These are phyloP conservation scores for Dynastes grantii DNA, from an alignment of 2,888 invertebrate genomes.

Conservation along the genomic window DNA sequence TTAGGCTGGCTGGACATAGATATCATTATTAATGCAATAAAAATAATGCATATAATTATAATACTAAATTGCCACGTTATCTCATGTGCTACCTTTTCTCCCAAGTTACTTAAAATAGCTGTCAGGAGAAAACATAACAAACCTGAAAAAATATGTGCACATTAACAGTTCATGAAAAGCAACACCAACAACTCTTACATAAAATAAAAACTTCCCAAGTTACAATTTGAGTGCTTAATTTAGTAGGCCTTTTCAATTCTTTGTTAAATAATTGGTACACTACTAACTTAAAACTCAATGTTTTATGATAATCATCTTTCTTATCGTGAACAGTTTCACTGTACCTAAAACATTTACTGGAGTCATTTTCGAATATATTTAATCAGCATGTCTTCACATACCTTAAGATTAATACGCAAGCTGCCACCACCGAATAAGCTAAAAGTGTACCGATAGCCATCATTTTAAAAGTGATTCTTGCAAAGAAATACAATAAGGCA, in stretches of 20 bases:
- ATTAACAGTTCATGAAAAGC: neutral
- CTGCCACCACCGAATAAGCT: conserved; percentile 92
- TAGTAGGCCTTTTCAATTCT: conserved; percentile 68
- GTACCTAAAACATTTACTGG: conserved; percentile 64
- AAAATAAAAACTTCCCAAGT: conserved; percentile 71
- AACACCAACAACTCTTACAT: conserved; percentile 66
- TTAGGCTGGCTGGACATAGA: conserved; percentile 77
- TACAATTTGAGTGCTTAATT: conserved; percentile 71
- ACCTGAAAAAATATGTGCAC: conserved; percentile 59
- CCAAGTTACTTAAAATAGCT: conserved; percentile 64
- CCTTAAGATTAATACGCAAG: conserved; percentile 88
- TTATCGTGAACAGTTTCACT: conserved; percentile 67
- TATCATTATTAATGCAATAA: conserved; percentile 70
- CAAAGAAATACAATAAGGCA: conserved; percentile 83
- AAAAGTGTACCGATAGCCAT: conserved; percentile 92
- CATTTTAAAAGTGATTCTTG: conserved; percentile 93
- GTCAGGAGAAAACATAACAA: conserved; percentile 64
- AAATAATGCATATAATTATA: conserved; percentile 62
- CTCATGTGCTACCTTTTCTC: conserved; percentile 65
- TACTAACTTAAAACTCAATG: conserved; percentile 61
- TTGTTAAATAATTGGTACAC: conserved; percentile 70
- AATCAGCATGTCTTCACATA: conserved; percentile 64
- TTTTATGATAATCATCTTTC: conserved; percentile 65
- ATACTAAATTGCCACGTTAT: conserved; percentile 66
- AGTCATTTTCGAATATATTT: neutral